Evolutionary conservation across 2,888 invertebrate genomes (phyloP), one percentile per base, ranked within the genome.

Genomic region (Catonia carolina): DNA sequence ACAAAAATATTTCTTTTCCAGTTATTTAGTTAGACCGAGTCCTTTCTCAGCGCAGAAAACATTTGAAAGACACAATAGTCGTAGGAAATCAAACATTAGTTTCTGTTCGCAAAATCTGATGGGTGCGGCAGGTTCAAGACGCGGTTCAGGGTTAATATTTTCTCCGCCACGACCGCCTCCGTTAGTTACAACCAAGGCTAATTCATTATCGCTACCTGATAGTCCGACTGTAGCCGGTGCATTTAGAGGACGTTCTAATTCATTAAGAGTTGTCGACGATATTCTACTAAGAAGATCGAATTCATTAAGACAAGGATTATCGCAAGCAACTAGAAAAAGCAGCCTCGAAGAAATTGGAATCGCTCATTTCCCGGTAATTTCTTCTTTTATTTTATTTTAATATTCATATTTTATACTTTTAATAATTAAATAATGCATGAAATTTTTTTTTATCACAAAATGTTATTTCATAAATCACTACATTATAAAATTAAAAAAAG

Each of bases 11-110:
- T n/a, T n/a, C n/a, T n/a, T n/a, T 62, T 75, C 35, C 77, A 92
- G 91, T 72, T 92, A 94, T 68, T 76, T 95, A 69, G 91, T 96
- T 36, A 82, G 94, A 10, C 96, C 96, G 1, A 94, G 93, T 69
- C 95, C 96, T 10, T 93, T 96, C 72, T 92, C 92, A 33, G 93
- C 93, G 20, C 92, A 93, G 74, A 93, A 93, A 75, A 93, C 93
- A 0, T 94, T 93, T 73, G 92, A 93, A 70, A 79, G 92, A 1
- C 93, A 93, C 75, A 93, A 92, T 73, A 91, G 90, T 61, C 78
- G 92, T 8, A 79, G 93, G 53, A 91, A 91, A 74, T 91, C 91
- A 53, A 92, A 92, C 75, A 91, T 92, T 67, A 91, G 90, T 70
- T 90, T 90, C 73, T 89, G 89, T 72, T 89, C 89, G 52, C 87